Percentiles rank a stretch among this genome's conserved stretches.
These are phyloP conservation scores for Rhipidura dahli DNA, from an alignment of 2,113 vertebrate genomes.

Conservation along the genomic window DNA sequence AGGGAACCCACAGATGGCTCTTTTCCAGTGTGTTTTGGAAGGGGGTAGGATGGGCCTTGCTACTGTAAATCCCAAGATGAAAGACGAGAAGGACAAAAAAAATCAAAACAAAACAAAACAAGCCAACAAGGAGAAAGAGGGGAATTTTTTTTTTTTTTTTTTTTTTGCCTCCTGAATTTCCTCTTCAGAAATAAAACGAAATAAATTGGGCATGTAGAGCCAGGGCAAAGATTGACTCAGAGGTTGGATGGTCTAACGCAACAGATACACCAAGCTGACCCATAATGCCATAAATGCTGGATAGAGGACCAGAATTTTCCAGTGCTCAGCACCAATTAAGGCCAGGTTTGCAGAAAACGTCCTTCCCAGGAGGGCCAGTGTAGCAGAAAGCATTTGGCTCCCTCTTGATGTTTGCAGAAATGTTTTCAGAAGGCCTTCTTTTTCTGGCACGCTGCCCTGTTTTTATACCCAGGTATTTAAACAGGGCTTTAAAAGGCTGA, in stretches of 20 bases:
- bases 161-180: neutral
- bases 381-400: conserved; percentile 45
- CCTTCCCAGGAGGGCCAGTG: conserved; percentile 11
- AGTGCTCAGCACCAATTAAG: conserved; percentile 51
- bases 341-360: conserved; percentile 25
- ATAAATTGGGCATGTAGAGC: neutral
- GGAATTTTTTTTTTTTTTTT: neutral
- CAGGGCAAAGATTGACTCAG: neutral
- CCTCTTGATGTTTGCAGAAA: conserved; percentile 33
- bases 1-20: conserved; percentile 68
- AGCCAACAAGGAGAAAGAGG: neutral
- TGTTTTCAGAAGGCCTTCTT: conserved; percentile 36
- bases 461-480: conserved; percentile 6
- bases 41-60: neutral
- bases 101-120: neutral
- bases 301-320: conserved; percentile 17
- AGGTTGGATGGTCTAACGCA: neutral
- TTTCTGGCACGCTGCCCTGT: neutral
- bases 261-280: neutral
- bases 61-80: conserved; percentile 6
- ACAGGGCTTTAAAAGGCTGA: neutral
- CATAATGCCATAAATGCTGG: neutral
- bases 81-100: neutral
- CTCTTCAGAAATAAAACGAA: conserved; percentile 2
- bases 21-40: conserved; percentile 65